A percentile compares a stretch with the other conserved stretches of the same genome.
phyloP scores from a whole-genome alignment of 2,113 vertebrate species.

The Pithys albifrons region DNA sequence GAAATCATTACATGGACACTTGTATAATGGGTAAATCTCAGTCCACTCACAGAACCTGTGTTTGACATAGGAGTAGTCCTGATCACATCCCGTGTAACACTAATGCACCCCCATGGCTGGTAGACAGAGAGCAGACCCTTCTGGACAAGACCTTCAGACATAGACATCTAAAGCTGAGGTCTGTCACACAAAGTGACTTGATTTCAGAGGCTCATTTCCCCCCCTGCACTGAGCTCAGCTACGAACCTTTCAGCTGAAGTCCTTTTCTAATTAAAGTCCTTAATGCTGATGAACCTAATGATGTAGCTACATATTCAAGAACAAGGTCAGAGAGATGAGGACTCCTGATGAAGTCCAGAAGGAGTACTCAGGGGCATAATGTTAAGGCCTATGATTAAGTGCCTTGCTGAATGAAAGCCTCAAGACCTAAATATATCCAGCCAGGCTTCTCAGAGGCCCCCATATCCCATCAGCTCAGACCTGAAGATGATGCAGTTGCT shows the following conservation, averaged over 20 bases:
- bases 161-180: background rate
- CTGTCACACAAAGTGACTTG: background rate
- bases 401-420: background rate
- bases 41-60: background rate
- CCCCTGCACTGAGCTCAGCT: background rate
- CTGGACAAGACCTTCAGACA: background rate
- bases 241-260: background rate
- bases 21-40: background rate
- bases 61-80: background rate
- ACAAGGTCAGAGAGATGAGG: background rate
- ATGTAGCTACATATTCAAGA: background rate
- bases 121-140: background rate
- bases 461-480: background rate
- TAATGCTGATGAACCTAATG: background rate
- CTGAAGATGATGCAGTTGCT: background rate
- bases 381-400: background rate
- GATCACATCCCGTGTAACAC: background rate
- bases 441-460: background rate
- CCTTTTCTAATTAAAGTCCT: background rate
- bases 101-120: background rate
- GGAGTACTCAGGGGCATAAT: background rate
- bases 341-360: background rate
- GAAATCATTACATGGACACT: background rate
- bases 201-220: background rate
- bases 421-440: background rate